Conservation (phyloP, 2,113 vertebrate species). For the Onychorhynchus coronatus region DNA sequence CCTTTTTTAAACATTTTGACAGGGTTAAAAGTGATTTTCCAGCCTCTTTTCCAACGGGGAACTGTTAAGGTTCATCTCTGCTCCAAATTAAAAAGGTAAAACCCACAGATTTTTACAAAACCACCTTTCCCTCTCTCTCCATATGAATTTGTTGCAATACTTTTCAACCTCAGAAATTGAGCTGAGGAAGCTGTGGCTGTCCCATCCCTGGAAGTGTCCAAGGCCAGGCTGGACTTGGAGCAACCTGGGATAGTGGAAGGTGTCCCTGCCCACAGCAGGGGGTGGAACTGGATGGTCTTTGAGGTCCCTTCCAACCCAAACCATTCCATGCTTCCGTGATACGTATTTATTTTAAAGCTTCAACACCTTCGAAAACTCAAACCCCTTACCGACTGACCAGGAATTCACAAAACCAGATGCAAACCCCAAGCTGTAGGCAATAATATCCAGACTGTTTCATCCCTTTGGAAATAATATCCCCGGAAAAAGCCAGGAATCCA, state of each 20-base stretch:
- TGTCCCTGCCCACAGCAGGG: background rate
- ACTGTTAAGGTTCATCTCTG: background rate
- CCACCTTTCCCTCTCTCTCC: background rate
- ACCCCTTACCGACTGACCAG: background rate
- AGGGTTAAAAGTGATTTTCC: background rate
- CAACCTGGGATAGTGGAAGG: fast-evolving
- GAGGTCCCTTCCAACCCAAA: background rate
- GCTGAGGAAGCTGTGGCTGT: background rate
- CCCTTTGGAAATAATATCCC: background rate
- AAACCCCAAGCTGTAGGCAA: background rate
- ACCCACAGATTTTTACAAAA: background rate
- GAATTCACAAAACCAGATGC: background rate
- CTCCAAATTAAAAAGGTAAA: background rate
- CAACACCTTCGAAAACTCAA: background rate
- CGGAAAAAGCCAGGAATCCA: background rate
- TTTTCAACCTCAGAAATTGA: background rate
- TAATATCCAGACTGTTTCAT: background rate
- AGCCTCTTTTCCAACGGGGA: background rate
- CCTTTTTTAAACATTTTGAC: background rate
- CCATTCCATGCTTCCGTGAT: background rate
- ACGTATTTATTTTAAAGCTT: background rate
- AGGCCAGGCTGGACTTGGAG: background rate
- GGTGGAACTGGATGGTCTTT: background rate
- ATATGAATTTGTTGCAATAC: background rate
- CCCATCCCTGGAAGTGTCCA: background rate